Percentiles rank a stretch among this genome's conserved stretches.
Evolutionary conservation across 2,113 vertebrate genomes (phyloP).

Genomic region (Calypte anna): DNA sequence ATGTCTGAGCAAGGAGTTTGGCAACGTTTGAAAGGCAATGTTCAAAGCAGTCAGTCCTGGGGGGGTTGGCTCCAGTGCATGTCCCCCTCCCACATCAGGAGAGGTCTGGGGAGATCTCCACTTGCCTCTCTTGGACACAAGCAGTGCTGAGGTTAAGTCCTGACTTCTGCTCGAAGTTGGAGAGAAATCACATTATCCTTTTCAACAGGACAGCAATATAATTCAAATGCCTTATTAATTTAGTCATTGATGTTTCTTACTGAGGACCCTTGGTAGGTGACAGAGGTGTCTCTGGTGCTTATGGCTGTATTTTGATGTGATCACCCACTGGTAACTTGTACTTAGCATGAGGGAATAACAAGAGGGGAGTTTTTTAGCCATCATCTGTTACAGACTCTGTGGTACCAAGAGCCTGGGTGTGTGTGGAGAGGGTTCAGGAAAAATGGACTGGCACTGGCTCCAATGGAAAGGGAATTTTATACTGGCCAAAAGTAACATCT

Average conservation of each 20-base stretch:
- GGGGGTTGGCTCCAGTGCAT: neutral
- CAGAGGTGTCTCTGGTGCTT: rapidly evolving
- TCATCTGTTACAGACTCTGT: rapidly evolving
- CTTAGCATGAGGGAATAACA: rapidly evolving
- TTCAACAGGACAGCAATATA: neutral
- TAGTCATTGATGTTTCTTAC: neutral
- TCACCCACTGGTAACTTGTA: no score
- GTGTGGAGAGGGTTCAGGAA: neutral
- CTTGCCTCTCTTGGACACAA: neutral
- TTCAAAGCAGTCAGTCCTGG: neutral
- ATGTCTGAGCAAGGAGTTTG: neutral
- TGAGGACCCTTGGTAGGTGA: neutral
- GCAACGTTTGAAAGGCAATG: neutral
- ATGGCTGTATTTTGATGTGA: neutral
- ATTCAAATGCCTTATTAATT: neutral
- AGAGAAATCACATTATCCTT: neutral
- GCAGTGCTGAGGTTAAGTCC: neutral
- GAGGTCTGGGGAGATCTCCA: neutral
- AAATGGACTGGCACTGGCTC: rapidly evolving
- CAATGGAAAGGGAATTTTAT: neutral
- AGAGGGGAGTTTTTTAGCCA: neutral
- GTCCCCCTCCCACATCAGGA: rapidly evolving
- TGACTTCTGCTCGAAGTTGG: neutral
- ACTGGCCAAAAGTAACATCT: neutral
- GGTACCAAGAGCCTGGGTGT: neutral